phyloP scores from a whole-genome alignment of 2,797 vertebrate species.

The Melopsittacus undulatus region DNA sequence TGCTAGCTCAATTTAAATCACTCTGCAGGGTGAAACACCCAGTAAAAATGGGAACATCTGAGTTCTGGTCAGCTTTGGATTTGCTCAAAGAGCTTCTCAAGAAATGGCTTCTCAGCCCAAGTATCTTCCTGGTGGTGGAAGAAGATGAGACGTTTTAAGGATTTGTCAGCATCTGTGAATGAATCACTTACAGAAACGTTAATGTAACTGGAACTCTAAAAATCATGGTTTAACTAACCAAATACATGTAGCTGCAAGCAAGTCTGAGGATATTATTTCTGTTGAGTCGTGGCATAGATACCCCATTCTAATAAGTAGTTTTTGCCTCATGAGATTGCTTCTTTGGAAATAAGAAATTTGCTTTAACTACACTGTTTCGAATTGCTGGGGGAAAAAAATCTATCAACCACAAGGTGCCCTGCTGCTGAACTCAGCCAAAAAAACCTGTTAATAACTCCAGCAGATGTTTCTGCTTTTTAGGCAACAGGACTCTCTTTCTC shows the following conservation, averaged over 20 bases:
- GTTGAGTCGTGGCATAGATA: not conserved
- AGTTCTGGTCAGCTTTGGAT: constrained; percentile 4
- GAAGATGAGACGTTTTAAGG: not conserved
- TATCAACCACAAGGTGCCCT: constrained; percentile 69
- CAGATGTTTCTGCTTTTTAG: constrained; percentile 74
- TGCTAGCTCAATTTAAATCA: constrained; percentile 24
- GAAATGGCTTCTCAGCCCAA: not conserved
- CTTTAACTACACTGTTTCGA: constrained; percentile 72
- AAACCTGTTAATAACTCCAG: constrained; percentile 74
- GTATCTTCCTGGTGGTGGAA: not conserved
- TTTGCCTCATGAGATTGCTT: constrained; percentile 62
- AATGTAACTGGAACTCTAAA: constrained; percentile 20
- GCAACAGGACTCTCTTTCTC: constrained; percentile 41
- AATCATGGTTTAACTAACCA: not conserved
- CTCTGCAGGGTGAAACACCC: not conserved
- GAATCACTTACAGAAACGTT: constrained; percentile 6
- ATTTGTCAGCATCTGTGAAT: constrained; percentile 14
- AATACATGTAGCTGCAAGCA: not conserved
- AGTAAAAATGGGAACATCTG: not conserved
- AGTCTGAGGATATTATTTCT: not conserved
- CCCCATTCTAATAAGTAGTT: constrained; percentile 62
- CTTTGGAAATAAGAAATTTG: constrained; percentile 70
- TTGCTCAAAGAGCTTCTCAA: not conserved
- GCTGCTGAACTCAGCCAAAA: constrained; percentile 74
- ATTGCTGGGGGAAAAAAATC: constrained; percentile 66